Evolutionary conservation across 2,797 vertebrate species (phyloP).

Genomic region (Buphagus erythrorhynchus): DNA sequence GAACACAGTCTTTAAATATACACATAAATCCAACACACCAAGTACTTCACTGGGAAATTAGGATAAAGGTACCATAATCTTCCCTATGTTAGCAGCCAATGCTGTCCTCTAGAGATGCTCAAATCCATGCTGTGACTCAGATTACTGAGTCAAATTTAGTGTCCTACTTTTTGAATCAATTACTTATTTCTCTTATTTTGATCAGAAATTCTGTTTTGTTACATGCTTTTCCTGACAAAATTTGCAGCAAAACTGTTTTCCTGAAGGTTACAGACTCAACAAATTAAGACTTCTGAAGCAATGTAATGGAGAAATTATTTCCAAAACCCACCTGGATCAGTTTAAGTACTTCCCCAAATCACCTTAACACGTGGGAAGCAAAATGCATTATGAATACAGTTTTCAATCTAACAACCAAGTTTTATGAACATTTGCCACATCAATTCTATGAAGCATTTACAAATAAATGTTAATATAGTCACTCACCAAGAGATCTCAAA

Average conservation of each 20-base stretch:
- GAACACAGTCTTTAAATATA: not conserved
- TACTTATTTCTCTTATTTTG: not conserved
- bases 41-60: not conserved
- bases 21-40: not conserved
- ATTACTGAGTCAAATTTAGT: not conserved
- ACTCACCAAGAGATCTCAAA: not conserved
- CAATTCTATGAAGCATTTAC: not conserved
- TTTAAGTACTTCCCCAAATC: not conserved
- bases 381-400: not conserved
- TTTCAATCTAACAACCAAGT: not conserved
- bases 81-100: not conserved
- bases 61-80: not conserved
- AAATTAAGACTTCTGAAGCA: not conserved
- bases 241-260: not conserved
- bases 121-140: not conserved
- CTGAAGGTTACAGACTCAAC: not conserved
- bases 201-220: not conserved
- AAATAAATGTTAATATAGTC: not conserved
- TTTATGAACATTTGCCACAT: not conserved
- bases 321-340: not conserved
- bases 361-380: not conserved
- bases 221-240: not conserved
- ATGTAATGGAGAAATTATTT: not conserved
- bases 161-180: not conserved
- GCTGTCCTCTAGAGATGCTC: not conserved